Conservation (phyloP, 2,888 invertebrate genomes). For the Brassicogethes aeneus region DNA sequence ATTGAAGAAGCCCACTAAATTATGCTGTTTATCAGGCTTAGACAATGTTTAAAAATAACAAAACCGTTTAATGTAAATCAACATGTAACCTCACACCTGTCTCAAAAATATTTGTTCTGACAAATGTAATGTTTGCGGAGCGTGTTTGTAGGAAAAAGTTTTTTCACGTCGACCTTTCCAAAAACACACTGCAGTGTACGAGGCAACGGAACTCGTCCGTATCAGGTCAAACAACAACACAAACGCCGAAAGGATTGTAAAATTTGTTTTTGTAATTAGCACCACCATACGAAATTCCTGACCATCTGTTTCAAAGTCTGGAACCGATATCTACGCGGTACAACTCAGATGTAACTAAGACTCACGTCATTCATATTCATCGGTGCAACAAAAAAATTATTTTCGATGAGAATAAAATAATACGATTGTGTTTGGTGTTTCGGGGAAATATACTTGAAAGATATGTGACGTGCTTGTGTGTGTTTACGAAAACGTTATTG, state of each 20-base stretch:
- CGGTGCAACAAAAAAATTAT: too few relatives aligned
- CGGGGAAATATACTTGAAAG: too few relatives aligned
- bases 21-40: too few relatives aligned
- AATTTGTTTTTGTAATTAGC: constrained; percentile 38
- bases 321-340: too few relatives aligned
- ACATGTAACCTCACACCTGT: constrained; percentile 2
- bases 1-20: too few relatives aligned
- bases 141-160: constrained; percentile 6
- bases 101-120: not conserved
- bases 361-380: too few relatives aligned
- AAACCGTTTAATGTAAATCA: not conserved
- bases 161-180: constrained; percentile 24
- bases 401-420: not conserved
- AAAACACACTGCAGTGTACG: constrained; percentile 21
- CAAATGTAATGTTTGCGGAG: not conserved
- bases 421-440: not conserved
- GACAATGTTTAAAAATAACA: not conserved
- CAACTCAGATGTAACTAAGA: too few relatives aligned
- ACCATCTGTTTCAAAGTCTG: constrained; percentile 28
- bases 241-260: constrained; percentile 32
- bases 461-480: not conserved
- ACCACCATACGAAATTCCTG: constrained; percentile 40
- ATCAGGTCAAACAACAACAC: constrained; percentile 22
- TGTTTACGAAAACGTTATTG: constrained; percentile 10
- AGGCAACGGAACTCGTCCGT: constrained; percentile 25